Percentiles rank a stretch among this genome's conserved stretches.
Conservation (phyloP, 2,113 vertebrate genomes). For the Camelus bactrianus region DNA sequence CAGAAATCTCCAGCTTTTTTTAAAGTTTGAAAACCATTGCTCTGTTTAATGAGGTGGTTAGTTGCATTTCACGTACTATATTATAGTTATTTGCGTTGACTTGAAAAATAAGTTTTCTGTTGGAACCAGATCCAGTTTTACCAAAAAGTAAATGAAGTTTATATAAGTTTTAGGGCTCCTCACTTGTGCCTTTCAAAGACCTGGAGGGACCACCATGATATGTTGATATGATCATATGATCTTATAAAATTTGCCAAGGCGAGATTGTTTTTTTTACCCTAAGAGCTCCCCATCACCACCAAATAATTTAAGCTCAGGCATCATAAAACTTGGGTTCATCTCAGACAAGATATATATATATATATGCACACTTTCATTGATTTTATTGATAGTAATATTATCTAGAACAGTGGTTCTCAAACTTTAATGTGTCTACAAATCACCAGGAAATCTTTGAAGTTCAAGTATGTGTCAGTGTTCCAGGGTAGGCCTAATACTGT, state of each 20-base stretch:
- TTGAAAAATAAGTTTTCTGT: not conserved
- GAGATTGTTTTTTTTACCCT: not conserved
- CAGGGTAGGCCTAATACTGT: not conserved
- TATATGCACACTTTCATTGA: not conserved
- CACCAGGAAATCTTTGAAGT: not conserved
- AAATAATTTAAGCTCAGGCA: not conserved
- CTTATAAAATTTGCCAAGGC: not conserved
- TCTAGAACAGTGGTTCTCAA: conserved; percentile 1
- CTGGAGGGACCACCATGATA: not conserved
- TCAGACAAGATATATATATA: too few relatives aligned
- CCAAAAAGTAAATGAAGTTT: not conserved
- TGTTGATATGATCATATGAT: not conserved
- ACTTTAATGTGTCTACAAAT: not conserved
- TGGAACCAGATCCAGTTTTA: not conserved
- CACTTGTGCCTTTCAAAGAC: not conserved
- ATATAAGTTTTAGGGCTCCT: not conserved
- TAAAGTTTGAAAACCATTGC: not conserved
- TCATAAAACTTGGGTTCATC: not conserved
- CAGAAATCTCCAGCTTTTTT: not conserved
- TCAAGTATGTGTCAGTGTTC: not conserved
- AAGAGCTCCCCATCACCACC: not conserved
- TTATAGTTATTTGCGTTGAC: not conserved
- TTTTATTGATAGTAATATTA: not conserved
- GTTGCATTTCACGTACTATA: not conserved
- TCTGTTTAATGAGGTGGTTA: not conserved